Evolutionary conservation across 2,888 invertebrate genomes (phyloP), one percentile per base, ranked within the genome.

Genomic region (Ochlodes sylvanus): DNA sequence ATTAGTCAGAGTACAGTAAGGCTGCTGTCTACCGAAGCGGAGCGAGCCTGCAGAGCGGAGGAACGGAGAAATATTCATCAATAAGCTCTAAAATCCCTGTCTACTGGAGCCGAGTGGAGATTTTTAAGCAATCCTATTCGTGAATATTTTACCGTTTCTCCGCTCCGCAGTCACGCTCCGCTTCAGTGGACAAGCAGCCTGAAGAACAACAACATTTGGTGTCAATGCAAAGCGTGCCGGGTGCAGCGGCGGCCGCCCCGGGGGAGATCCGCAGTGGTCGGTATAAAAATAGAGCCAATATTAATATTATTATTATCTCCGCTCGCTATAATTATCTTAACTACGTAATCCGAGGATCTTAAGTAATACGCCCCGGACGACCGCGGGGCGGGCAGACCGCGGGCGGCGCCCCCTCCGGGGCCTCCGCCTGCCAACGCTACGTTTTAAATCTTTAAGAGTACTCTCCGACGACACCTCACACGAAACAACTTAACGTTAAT

Each of bases 261-360:
- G 54, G 73, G 73, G 83, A 82, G 82, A 83, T 83, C 83, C 83
- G 32, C 66, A 75, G 78, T 78, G 77, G 75, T 82, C 82, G 79
- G 83, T 90, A 90, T 81, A 89, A 90, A 89, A 89, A 90, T 90
- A 90, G 85, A 87, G 84, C 81, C 81, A 79, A 82, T 84, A 84
- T 79, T 77, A 65, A 65, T 80, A 82, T 50, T 50, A 38, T 27
- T 38, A 50, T 82, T 84, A 85, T 79, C 77, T 85, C 83, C 81
- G 79, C 76, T 79, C 77, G 75, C 76, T 83, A 86, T 77, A 74
- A 78, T 78, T 80, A 83, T 82, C 86, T 87, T 86, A 86, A 77
- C 81, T 73, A 80, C 75, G 81, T 79, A 82, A 76, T 74, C 61
- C 60, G 54, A 70, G 60, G 54, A 66, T 52, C 69, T 72, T 70